These are phyloP conservation scores for Actinemys pallida DNA, from an alignment of 2,113 vertebrate species.

Conservation along the genomic window DNA sequence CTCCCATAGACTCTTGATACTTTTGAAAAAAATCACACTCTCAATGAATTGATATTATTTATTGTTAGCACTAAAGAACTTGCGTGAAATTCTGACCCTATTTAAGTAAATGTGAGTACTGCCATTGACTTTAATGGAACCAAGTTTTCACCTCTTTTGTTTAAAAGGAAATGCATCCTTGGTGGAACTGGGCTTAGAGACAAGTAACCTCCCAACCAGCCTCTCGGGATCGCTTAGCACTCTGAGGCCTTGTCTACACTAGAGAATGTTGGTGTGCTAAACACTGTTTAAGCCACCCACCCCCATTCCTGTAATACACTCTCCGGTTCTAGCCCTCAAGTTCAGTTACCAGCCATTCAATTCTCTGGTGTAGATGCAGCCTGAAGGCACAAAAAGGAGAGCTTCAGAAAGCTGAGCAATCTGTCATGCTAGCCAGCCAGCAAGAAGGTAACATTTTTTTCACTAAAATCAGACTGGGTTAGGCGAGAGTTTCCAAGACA, in stretches of 20 bases:
- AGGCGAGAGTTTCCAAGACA: slow-evolving; percentile 34
- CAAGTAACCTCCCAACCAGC: neutral
- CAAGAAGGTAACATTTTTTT: neutral
- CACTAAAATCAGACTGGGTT: neutral
- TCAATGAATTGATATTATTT: neutral
- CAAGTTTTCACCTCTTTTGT: neutral
- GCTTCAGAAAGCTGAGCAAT: neutral
- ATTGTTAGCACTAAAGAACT: neutral
- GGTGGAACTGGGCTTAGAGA: neutral
- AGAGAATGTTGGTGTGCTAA: neutral
- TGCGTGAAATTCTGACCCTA: neutral
- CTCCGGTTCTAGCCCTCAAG: neutral
- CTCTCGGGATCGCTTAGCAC: neutral
- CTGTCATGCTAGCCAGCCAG: neutral
- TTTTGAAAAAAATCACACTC: neutral
- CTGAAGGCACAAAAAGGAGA: too few species aligned
- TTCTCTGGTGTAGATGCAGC: neutral
- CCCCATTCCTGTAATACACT: neutral
- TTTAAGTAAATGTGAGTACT: neutral
- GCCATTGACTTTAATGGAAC: neutral
- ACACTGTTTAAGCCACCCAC: neutral
- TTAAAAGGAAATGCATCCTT: neutral
- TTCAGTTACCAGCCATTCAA: neutral
- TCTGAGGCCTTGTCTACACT: neutral
- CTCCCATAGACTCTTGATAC: neutral